phyloP scores from a whole-genome alignment of 2,797 vertebrate genomes.

The Sarcoramphus papa region DNA sequence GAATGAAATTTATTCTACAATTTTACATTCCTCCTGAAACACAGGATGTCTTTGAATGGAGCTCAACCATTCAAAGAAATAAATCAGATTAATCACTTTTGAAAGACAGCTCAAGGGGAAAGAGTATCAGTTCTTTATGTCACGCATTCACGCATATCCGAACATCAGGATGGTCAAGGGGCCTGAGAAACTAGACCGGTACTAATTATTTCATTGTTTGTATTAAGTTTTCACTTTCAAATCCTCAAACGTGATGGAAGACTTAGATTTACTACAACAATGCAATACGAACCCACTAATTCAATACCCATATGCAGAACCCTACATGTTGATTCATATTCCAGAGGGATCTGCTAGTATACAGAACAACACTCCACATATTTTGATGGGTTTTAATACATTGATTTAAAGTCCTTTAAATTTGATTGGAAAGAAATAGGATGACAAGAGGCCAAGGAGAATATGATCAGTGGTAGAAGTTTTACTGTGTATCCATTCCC shows the following conservation, averaged over 20 bases:
- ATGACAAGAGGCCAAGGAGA: background rate
- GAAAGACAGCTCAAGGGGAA: background rate
- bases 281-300: background rate
- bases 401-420: background rate
- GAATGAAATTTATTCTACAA: background rate
- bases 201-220: background rate
- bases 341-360: background rate
- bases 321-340: background rate
- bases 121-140: background rate
- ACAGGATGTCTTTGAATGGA: background rate
- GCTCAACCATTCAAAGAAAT: background rate
- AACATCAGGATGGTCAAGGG: background rate
- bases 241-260: background rate
- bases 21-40: background rate
- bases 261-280: background rate
- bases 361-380: background rate
- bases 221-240: background rate
- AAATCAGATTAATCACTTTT: background rate
- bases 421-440: background rate
- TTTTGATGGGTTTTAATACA: rapidly evolving
- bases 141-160: rapidly evolving
- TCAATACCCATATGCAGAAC: background rate
- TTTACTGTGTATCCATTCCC: background rate
- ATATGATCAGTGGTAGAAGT: background rate
- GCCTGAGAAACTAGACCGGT: background rate